Base-by-base conservation (phyloP, 1,140 invertebrate genomes). In the Cardiocondyla obscurior region DNA sequence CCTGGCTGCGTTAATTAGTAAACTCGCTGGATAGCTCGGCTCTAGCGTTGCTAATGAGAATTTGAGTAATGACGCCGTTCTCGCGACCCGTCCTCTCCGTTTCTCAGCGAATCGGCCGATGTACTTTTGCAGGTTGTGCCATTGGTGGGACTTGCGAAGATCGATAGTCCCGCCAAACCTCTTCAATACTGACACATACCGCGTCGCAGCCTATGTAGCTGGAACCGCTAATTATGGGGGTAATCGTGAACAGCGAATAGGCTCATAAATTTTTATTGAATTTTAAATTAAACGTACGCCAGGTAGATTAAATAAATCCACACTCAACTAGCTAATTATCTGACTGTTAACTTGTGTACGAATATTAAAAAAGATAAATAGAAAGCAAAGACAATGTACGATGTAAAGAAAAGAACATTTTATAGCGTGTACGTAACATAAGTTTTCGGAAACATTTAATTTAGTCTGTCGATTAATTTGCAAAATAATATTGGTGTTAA, bases 31-130 rank as follows among this genome's bases (percentile, higher is more conserved):
- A 82, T 87, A 88, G 87, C 90, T 85, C 67, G 85, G 83, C 82
- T 88, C 86, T 81, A 81, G 86, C 89, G 79, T 82, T 85, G 88
- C 85, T 90, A 91, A 92, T 91, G 90, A 91, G 89, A 90, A 89
- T 91, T 92, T 92, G 91, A 92, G 88, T 92, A 92, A 92, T 92
- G 91, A 92, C 90, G 86, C 70, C 74, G 76, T 77, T 88, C 79
- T 83, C 84, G 83, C 86, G 83, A 81, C 60, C 72, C 79, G 81
- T 89, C 82, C 89, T 87, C 83, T 67, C 55, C 67, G 82, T 74
- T 85, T 72, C 76, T 88, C 72, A 53, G 84, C 58, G 85, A 88
- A 87, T 88, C 84, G 79, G 64, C 49, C 87, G 84, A 85, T 85
- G 83, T 58, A 74, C 72, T 85, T 89, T 88, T 88, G 70, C 85